Evolutionary conservation across 2,113 vertebrate species (phyloP), one percentile per base, ranked within the genome.

Genomic region (Morone saxatilis): DNA sequence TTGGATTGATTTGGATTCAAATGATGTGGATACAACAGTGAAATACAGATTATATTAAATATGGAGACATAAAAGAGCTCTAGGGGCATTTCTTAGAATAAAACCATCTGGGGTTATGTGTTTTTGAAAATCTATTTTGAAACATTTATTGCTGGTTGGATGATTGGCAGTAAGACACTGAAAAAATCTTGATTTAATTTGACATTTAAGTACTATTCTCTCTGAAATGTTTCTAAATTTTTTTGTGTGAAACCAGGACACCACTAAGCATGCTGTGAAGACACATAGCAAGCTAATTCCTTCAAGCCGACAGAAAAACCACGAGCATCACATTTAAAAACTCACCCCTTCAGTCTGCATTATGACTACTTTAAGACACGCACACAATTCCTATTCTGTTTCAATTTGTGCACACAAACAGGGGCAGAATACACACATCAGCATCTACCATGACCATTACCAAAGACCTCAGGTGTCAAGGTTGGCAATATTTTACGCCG

Each of bases 401-500:
- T 78, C 60, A 45, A 38, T 65, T 69, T 65, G 65, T 13, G 19
- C 20, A 41, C 22, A 56, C 10, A 80, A 75, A 66, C 2, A 38
- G 16, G 13, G 12, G 60, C 47, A 72, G 61, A 70, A 56, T 53
- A 63, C 16, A 76, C 45, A 51, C 20, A 41, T 45, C 62, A 63
- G 22, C 65, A 63, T 67, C 6, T 13, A 54, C 76, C 59, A 25
- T 50, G 41, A 66, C 25, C 12, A 40, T 56, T 14, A 38, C 53
- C 50, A 40, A 56, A 57, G 72, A 75, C 69, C 65, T 45, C 16
- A 43, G n/a, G 68, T 89, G 89, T 93, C 87, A 90, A 89, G 88
- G 91, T 82, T 81, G 84, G 53, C 45, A n/a, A 48, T 78, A 74
- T 71, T 68, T 91, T 80, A 86, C 7, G 22, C 76, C 79, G 86